These are phyloP conservation scores for Rhea americana DNA, from an alignment of 2,113 vertebrate genomes.

Conservation along the genomic window DNA sequence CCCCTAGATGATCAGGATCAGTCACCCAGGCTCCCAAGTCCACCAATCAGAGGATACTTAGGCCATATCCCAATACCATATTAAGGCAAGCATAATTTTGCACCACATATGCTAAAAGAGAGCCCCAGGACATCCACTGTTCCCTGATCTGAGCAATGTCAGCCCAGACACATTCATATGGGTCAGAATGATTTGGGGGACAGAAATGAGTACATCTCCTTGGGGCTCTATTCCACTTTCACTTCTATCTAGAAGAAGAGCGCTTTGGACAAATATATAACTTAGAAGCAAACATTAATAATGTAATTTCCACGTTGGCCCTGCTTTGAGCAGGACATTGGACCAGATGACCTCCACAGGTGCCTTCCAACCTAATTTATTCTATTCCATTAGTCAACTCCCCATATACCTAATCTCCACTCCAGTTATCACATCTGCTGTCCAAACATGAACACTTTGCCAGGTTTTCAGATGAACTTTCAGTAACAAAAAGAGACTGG, in stretches of 20 bases:
- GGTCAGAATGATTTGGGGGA: neutral
- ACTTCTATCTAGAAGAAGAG: neutral
- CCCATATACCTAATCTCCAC: neutral
- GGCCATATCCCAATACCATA: neutral
- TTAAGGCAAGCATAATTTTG: neutral
- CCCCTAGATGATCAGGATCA: accelerated
- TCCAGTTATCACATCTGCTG: neutral
- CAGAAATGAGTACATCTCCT: neutral
- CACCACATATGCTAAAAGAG: neutral
- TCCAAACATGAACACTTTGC: neutral
- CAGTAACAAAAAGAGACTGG: neutral
- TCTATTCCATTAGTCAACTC: neutral
- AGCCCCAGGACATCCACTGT: neutral
- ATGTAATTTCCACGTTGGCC: neutral
- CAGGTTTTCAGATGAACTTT: neutral
- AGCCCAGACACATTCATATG: neutral
- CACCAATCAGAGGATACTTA: neutral
- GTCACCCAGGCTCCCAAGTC: neutral
- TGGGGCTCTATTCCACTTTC: neutral
- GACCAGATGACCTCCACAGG: neutral
- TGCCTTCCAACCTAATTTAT: neutral
- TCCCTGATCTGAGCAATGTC: neutral
- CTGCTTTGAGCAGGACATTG: neutral
- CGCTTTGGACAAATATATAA: accelerated
- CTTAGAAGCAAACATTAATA: neutral